These are phyloP conservation scores for Trissolcus japonicus DNA, from an alignment of 2,888 invertebrate genomes.

Conservation along the genomic window DNA sequence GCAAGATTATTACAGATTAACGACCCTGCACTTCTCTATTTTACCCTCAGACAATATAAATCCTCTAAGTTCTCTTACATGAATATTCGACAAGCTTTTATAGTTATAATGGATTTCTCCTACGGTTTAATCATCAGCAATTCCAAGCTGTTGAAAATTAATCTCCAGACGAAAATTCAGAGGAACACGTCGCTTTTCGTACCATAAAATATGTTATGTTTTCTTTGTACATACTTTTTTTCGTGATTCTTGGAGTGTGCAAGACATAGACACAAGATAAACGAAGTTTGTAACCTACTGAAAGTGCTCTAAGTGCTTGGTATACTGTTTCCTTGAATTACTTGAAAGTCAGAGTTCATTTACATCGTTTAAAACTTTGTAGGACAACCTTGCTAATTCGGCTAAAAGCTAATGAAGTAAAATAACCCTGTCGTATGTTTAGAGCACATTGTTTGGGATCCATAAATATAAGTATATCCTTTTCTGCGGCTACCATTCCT, in stretches of 20 bases:
- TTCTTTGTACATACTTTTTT: too few relatives aligned
- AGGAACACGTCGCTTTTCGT: too few relatives aligned
- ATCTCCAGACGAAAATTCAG: not conserved
- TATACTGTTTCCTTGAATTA: constrained; percentile 43
- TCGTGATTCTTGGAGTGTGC: too few relatives aligned
- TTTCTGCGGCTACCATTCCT: constrained; percentile 13
- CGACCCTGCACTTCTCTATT: constrained; percentile 21
- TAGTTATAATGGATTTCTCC: constrained; percentile 37
- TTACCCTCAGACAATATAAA: constrained; percentile 37
- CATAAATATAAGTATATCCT: constrained; percentile 26
- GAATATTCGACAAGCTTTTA: constrained; percentile 36
- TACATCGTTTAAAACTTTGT: constrained; percentile 47
- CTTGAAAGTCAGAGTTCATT: constrained; percentile 37
- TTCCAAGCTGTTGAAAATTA: not conserved
- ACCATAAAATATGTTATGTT: too few relatives aligned
- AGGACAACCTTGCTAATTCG: constrained; percentile 48
- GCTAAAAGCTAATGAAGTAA: constrained; percentile 57
- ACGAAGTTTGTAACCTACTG: constrained; percentile 34
- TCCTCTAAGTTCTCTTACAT: constrained; percentile 39
- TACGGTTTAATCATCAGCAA: constrained; percentile 8
- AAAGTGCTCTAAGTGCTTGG: constrained; percentile 27
- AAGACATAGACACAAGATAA: constrained; percentile 4
- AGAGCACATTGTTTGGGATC: constrained; percentile 24
- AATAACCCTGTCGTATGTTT: constrained; percentile 39
- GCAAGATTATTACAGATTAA: constrained; percentile 34